Evolutionary conservation across 37 sponge, comb jelly and placozoan genomes (phyloP).

Genomic region (Cliona cf. orientalis): DNA sequence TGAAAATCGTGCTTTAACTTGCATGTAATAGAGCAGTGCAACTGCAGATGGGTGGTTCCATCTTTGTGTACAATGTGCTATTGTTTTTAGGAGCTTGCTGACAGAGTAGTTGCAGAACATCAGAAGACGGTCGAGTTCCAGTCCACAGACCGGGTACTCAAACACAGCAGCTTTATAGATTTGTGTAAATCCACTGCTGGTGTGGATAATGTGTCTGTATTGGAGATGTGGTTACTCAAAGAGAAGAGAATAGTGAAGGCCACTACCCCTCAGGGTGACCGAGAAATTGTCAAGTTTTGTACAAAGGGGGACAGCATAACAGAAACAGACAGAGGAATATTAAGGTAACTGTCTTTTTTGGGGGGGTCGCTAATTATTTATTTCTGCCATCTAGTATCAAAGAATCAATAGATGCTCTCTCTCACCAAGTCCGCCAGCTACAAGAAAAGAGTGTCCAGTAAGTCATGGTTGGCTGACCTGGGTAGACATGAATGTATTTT

Average conservation of each 20-base stretch:
- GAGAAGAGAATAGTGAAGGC: constrained; percentile 11
- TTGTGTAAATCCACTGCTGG: constrained; percentile 13
- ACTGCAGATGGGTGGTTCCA: not conserved
- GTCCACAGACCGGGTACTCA: constrained; percentile 57
- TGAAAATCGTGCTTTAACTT: not conserved
- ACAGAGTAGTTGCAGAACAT: constrained; percentile 14
- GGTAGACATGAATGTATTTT: not conserved
- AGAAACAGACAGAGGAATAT: constrained; percentile 50
- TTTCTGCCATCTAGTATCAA: not conserved
- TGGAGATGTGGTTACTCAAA: constrained; percentile 16
- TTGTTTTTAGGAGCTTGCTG: constrained; percentile 45
- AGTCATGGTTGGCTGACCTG: not conserved
- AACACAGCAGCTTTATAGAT: not conserved
- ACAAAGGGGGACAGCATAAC: not conserved
- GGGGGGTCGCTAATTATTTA: not conserved
- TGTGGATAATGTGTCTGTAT: not conserved
- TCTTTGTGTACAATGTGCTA: not conserved
- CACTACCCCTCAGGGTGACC: not conserved
- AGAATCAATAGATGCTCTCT: not conserved
- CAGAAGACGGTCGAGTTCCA: constrained; percentile 33
- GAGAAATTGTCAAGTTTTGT: constrained; percentile 35
- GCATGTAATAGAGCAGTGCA: not conserved
- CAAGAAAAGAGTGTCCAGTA: not conserved
- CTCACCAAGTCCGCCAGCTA: not conserved
- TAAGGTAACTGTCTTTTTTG: constrained; percentile 25